phyloP scores from a whole-genome alignment of 2,797 vertebrate species.

The Huso huso region DNA sequence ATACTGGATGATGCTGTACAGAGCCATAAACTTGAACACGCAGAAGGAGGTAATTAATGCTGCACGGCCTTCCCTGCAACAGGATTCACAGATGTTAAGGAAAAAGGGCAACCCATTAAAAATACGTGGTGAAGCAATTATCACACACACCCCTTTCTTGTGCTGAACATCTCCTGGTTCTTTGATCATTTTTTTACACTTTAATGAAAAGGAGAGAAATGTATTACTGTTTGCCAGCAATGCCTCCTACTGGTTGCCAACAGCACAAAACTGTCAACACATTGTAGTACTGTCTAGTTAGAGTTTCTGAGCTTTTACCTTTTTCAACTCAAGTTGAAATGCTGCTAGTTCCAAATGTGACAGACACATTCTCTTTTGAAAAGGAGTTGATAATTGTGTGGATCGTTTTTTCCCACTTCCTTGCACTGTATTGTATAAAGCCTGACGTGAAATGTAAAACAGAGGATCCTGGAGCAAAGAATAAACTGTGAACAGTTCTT shows the following conservation, averaged over 20 bases:
- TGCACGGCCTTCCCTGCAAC: conserved; percentile 31
- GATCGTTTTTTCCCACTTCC: no score
- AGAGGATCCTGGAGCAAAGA: neutral
- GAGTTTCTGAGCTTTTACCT: no score
- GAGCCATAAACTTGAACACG: conserved; percentile 38
- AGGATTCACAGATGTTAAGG: conserved; percentile 6
- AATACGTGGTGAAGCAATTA: neutral
- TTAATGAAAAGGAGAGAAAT: neutral
- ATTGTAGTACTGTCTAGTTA: no score
- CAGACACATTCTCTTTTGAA: no score
- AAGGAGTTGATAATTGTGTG: no score
- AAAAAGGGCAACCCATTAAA: neutral
- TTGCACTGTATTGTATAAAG: no score
- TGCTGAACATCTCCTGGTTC: no score
- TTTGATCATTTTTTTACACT: neutral
- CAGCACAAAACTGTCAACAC: no score
- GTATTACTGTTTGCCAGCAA: neutral
- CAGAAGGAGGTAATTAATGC: conserved; percentile 35
- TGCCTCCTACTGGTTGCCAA: neutral
- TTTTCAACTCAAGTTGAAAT: no score
- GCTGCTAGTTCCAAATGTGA: no score
- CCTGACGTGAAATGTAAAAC: no score
- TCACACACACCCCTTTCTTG: neutral
- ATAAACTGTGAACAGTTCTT: neutral
- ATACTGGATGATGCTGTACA: conserved; percentile 37